Evolutionary conservation across 2,113 vertebrate genomes (phyloP).

Genomic region (Callipepla squamata): DNA sequence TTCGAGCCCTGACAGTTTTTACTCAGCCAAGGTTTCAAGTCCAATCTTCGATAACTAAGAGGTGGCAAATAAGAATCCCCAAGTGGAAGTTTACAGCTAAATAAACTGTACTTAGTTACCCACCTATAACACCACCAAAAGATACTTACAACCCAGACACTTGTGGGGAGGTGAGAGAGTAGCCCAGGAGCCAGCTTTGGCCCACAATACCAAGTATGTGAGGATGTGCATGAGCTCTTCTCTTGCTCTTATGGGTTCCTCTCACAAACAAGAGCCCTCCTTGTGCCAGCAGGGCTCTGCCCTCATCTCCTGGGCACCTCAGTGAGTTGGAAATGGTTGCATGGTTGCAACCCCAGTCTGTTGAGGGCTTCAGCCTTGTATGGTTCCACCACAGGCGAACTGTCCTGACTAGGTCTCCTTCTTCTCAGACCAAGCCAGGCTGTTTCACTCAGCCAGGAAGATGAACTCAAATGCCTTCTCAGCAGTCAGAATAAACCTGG

Average conservation of each 20-base stretch:
- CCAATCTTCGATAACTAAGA: background rate
- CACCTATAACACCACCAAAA: background rate
- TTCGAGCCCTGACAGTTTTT: background rate
- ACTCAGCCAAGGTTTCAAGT: background rate
- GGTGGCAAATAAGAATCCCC: background rate
- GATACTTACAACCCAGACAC: background rate
- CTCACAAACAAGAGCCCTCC: background rate
- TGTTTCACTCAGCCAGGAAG: background rate
- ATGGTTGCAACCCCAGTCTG: background rate
- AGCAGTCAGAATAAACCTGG: background rate
- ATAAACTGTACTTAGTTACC: background rate
- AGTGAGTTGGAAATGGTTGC: background rate
- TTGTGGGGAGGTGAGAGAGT: rapidly evolving
- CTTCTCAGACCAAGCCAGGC: rapidly evolving
- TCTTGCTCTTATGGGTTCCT: rapidly evolving
- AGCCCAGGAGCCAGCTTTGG: rapidly evolving
- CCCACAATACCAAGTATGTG: background rate
- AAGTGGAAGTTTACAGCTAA: background rate
- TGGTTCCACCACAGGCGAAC: background rate
- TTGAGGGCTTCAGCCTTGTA: background rate
- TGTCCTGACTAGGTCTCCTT: rapidly evolving
- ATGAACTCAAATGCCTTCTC: background rate
- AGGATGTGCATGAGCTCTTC: background rate
- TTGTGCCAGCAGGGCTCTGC: background rate
- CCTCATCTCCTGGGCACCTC: background rate